Conservation (phyloP, 2,113 vertebrate genomes). For the Willisornis vidua region DNA sequence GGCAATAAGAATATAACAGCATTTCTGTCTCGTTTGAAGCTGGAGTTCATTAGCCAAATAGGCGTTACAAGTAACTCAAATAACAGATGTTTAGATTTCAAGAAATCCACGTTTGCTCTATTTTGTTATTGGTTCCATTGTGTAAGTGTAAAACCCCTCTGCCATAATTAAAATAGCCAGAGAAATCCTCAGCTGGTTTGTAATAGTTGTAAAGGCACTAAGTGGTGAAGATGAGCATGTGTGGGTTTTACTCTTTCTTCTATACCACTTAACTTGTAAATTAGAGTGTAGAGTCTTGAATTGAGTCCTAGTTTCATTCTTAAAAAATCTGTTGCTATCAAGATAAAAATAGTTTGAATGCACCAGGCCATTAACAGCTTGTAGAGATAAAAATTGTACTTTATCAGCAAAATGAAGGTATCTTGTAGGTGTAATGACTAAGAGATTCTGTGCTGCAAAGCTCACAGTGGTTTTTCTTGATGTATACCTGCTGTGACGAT, state of each 20-base stretch:
- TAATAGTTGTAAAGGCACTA: not conserved
- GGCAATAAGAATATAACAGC: not conserved
- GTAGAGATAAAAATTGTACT: not conserved
- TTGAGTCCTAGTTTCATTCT: not conserved
- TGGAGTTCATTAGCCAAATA: not conserved
- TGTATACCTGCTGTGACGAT: not conserved
- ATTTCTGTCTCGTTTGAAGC: not conserved
- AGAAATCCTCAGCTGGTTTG: not conserved
- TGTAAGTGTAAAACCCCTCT: not conserved
- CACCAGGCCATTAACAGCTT: not conserved
- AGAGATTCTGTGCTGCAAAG: not conserved
- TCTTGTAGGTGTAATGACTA: not conserved
- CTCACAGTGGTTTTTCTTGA: not conserved
- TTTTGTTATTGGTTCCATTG: not conserved
- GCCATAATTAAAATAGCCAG: not conserved
- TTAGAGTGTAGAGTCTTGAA: not conserved
- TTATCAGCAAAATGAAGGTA: not conserved
- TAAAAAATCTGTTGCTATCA: not conserved
- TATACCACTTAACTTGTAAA: not conserved
- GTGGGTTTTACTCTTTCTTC: not conserved
- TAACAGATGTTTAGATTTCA: not conserved
- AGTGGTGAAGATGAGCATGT: not conserved
- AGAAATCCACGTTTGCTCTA: not conserved
- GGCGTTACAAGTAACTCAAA: not conserved
- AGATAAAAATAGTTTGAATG: not conserved